Conservation (phyloP, 1,140 invertebrate genomes). For the Varroa destructor region DNA sequence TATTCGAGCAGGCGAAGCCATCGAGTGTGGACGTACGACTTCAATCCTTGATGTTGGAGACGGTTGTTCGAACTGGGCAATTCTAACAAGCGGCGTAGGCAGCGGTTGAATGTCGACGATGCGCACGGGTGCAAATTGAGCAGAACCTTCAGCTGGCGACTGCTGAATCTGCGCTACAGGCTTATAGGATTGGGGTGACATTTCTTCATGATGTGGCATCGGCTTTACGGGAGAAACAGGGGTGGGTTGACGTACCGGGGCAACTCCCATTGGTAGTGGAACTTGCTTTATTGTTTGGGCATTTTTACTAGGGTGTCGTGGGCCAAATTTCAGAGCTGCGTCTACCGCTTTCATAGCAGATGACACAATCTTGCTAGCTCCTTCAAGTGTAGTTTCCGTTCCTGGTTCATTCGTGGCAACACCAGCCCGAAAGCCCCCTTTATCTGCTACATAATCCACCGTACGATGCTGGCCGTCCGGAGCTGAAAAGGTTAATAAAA, state of each 20-base stretch:
- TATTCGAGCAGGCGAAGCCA: not conserved
- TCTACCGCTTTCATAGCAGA: not conserved
- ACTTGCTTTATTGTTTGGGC: too few species aligned
- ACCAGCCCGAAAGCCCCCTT: conserved; percentile 31
- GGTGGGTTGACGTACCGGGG: too few species aligned
- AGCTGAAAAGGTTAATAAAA: not conserved
- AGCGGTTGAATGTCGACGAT: conserved; percentile 24
- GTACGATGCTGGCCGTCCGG: conserved; percentile 32
- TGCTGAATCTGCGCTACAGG: too few species aligned
- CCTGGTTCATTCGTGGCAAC: conserved; percentile 32
- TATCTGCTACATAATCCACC: conserved; percentile 32
- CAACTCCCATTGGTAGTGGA: too few species aligned
- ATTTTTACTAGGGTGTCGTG: too few species aligned
- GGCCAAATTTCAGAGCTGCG: too few species aligned
- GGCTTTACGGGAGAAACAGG: too few species aligned
- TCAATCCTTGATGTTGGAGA: not conserved
- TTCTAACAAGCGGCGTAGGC: not conserved
- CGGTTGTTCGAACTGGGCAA: not conserved
- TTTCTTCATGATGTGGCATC: too few species aligned
- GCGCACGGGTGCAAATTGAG: not conserved
- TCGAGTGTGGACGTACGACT: not conserved
- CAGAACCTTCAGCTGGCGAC: not conserved
- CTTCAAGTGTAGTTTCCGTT: conserved; percentile 10
- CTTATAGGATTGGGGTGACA: too few species aligned
- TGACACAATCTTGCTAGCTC: not conserved